A percentile compares a stretch with the other conserved stretches of the same genome.
Conservation (phyloP, 2,113 vertebrate species). For the Podilymbus podiceps region DNA sequence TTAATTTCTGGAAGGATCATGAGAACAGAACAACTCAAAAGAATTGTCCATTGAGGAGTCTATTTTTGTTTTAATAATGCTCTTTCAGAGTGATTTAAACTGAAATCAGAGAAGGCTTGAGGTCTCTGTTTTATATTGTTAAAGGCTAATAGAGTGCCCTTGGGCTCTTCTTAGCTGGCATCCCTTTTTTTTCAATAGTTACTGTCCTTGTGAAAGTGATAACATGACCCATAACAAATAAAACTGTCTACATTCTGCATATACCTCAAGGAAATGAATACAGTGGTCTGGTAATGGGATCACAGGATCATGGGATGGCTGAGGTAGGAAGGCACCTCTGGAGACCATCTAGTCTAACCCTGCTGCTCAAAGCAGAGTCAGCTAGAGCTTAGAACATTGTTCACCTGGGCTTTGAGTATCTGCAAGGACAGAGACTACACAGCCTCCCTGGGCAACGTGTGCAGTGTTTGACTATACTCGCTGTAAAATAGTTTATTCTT, state of each 20-base stretch:
- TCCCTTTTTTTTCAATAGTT: not conserved
- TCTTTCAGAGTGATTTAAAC: not conserved
- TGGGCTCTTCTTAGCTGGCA: not conserved
- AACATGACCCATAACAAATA: not conserved
- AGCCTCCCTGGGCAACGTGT: not conserved
- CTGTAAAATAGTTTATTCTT: not conserved
- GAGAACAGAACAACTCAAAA: not conserved
- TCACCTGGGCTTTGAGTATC: not conserved
- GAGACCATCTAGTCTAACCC: not conserved
- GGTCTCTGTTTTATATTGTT: not conserved
- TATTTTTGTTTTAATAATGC: conserved; percentile 16
- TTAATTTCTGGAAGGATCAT: conserved; percentile 28
- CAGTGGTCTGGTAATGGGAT: not conserved
- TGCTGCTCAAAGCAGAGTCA: not conserved
- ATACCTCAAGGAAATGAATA: not conserved
- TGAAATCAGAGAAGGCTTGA: conserved; percentile 7
- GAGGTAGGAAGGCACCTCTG: not conserved
- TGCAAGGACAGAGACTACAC: not conserved
- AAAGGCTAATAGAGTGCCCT: not conserved
- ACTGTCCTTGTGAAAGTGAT: not conserved
- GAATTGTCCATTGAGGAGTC: not conserved
- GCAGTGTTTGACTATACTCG: not conserved
- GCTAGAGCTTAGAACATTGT: not conserved
- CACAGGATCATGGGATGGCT: not conserved
- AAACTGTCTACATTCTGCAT: not conserved